A percentile compares a stretch with the other conserved stretches of the same genome.
Conservation (phyloP, 2,888 invertebrate genomes). For the Epinotia demarniana region DNA sequence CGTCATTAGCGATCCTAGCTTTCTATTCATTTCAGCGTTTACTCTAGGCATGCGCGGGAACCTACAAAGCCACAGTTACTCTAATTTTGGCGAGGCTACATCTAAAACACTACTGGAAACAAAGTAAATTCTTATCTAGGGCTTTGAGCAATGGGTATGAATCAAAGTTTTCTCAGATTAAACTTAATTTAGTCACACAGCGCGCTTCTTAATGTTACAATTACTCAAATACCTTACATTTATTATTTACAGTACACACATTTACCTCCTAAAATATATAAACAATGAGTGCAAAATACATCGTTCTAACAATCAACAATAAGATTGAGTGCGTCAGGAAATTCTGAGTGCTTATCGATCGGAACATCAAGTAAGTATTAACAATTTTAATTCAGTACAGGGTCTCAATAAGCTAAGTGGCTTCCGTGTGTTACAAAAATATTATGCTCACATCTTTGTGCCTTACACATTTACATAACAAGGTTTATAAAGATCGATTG, state of each 20-base stretch:
- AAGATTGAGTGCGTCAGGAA: slow-evolving; percentile 67
- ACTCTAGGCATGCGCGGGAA: slow-evolving; percentile 45
- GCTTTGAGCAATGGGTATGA: slow-evolving; percentile 69
- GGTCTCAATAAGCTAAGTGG: slow-evolving; percentile 52
- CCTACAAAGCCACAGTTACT: slow-evolving; percentile 49
- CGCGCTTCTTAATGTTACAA: slow-evolving; percentile 66
- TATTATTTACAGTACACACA: slow-evolving; percentile 73
- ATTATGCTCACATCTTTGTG: slow-evolving; percentile 77
- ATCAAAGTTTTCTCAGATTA: slow-evolving; percentile 65
- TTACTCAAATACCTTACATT: slow-evolving; percentile 60
- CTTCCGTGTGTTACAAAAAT: slow-evolving; percentile 78
- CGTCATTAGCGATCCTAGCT: slow-evolving; percentile 61
- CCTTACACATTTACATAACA: slow-evolving; percentile 80
- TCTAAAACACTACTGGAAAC: slow-evolving; percentile 43
- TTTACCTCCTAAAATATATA: slow-evolving; percentile 60
- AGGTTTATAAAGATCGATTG: slow-evolving; percentile 79
- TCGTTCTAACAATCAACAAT: slow-evolving; percentile 72
- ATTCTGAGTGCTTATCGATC: slow-evolving; percentile 53
- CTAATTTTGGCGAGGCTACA: slow-evolving; percentile 47
- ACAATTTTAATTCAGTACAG: slow-evolving; percentile 53
- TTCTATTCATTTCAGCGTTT: slow-evolving; percentile 55
- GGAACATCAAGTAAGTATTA: slow-evolving; percentile 52
- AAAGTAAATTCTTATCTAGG: slow-evolving; percentile 52
- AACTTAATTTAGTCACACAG: slow-evolving; percentile 68
- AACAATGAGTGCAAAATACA: slow-evolving; percentile 67